phyloP scores from a whole-genome alignment of 2,797 vertebrate genomes.

The Dallia pectoralis region DNA sequence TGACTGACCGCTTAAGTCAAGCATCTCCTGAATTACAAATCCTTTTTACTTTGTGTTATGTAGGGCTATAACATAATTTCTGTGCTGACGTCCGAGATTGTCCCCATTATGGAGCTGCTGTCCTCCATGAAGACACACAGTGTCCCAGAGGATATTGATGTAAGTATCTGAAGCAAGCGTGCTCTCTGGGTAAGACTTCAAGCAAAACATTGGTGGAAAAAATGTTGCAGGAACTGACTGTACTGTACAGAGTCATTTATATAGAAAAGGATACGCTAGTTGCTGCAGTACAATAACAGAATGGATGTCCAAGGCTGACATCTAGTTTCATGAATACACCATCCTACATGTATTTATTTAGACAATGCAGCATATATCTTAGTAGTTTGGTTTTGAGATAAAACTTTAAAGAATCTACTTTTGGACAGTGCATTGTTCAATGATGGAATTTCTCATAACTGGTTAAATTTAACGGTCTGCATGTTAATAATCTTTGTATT shows the following conservation, averaged over 20 bases:
- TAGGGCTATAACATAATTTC: constrained; percentile 95
- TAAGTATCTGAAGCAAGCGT: constrained; percentile 64
- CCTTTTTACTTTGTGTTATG: constrained; percentile 13
- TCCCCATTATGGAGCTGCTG: constrained; percentile 94
- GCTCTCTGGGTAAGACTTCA: background rate
- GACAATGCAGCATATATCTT: too few relatives aligned
- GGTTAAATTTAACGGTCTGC: too few relatives aligned
- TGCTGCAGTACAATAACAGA: background rate
- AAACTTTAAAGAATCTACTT: too few relatives aligned
- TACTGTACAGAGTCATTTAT: background rate
- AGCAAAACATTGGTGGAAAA: background rate
- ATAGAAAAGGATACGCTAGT: background rate
- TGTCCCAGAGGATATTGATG: constrained; percentile 91
- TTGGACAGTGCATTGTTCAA: too few relatives aligned
- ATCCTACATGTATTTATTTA: background rate
- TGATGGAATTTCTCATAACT: too few relatives aligned
- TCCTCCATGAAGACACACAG: constrained; percentile 96
- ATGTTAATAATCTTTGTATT: background rate
- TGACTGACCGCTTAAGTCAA: background rate
- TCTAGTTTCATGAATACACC: background rate
- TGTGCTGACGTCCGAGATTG: constrained; percentile 90
- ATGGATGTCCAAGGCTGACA: background rate
- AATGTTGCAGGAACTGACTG: background rate
- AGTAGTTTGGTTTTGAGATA: too few relatives aligned
- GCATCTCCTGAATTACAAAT: background rate